phyloP scores from a whole-genome alignment of 1,140 invertebrate genomes.

The Ceratina japonica region DNA sequence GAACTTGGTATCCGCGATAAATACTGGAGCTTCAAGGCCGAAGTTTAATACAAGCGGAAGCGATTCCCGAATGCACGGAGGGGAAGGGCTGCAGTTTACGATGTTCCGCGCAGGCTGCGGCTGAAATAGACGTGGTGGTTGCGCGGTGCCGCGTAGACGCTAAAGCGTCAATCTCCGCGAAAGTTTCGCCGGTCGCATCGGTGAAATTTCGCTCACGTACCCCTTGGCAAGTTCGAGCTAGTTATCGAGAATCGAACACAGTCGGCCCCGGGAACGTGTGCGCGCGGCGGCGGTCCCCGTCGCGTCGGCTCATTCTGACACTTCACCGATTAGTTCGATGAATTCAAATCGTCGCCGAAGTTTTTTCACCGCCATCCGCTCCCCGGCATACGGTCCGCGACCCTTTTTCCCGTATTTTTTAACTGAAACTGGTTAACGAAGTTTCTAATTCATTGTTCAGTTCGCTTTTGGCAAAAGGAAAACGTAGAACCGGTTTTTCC shows the following conservation, averaged over 20 bases:
- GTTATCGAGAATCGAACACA: conserved; percentile 59
- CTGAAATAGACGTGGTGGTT: conserved; percentile 12
- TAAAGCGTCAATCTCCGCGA: conserved; percentile 58
- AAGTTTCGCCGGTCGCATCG: conserved; percentile 56
- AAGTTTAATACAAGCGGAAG: conserved; percentile 50
- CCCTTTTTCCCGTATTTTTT: too few relatives aligned
- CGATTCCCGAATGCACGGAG: conserved; percentile 16
- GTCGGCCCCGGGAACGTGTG: conserved; percentile 33
- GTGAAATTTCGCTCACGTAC: conserved; percentile 59
- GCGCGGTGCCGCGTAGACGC: conserved; percentile 4
- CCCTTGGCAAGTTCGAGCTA: conserved; percentile 29
- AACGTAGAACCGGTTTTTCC: too few relatives aligned
- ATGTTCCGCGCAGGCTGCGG: conserved; percentile 2
- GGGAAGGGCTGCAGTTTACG: conserved; percentile 46
- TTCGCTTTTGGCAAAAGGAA: too few relatives aligned
- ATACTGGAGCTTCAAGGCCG: neutral
- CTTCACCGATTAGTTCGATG: conserved; percentile 52
- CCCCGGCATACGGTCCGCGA: too few relatives aligned
- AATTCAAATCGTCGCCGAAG: conserved; percentile 59
- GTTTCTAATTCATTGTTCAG: too few relatives aligned
- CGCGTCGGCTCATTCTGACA: conserved; percentile 9
- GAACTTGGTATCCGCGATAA: too few relatives aligned
- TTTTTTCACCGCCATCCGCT: neutral
- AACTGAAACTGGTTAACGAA: too few relatives aligned
- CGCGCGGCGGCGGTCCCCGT: neutral